phyloP scores from a whole-genome alignment of 2,888 invertebrate genomes.

The Abscondita cerata region DNA sequence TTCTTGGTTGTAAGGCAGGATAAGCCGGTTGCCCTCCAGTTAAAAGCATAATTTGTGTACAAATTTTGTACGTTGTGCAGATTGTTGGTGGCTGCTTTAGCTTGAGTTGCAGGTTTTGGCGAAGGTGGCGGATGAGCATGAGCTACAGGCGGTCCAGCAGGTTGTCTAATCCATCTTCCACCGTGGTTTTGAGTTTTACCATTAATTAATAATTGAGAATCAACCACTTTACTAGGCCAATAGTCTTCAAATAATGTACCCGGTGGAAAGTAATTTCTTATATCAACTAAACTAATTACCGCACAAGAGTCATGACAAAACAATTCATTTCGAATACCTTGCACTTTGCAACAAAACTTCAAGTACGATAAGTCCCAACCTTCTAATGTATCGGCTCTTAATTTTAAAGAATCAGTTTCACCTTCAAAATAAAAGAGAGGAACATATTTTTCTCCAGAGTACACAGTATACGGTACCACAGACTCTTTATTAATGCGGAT shows the following conservation, averaged over 20 bases:
- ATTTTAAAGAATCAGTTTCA: constrained; percentile 89
- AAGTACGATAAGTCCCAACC: constrained; percentile 93
- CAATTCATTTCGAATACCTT: constrained; percentile 88
- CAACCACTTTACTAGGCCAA: constrained; percentile 90
- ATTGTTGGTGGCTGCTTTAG: constrained; percentile 50
- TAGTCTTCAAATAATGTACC: constrained; percentile 91
- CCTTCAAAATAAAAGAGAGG: constrained; percentile 91
- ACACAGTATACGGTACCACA: constrained; percentile 89
- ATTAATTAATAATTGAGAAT: constrained; percentile 77
- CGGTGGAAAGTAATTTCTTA: constrained; percentile 88
- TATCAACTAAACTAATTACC: constrained; percentile 88
- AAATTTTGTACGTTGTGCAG: constrained; percentile 50
- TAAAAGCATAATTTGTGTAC: constrained; percentile 47
- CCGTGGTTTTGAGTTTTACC: constrained; percentile 65
- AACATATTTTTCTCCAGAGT: constrained; percentile 84
- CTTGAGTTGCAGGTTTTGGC: constrained; percentile 56
- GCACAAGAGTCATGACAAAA: constrained; percentile 91
- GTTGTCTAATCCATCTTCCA: constrained; percentile 82
- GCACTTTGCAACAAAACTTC: constrained; percentile 94
- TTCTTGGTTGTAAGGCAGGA: constrained; percentile 48
- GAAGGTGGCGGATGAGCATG: constrained; percentile 58
- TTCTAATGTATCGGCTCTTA: constrained; percentile 84
- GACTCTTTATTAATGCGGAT: constrained; percentile 92
- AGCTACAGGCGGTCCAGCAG: constrained; percentile 72
- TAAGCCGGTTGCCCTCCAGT: constrained; percentile 49